A percentile compares a stretch with the other conserved stretches of the same genome.
Conservation (phyloP, 2,888 invertebrate species). For the Gortyna flavago region DNA sequence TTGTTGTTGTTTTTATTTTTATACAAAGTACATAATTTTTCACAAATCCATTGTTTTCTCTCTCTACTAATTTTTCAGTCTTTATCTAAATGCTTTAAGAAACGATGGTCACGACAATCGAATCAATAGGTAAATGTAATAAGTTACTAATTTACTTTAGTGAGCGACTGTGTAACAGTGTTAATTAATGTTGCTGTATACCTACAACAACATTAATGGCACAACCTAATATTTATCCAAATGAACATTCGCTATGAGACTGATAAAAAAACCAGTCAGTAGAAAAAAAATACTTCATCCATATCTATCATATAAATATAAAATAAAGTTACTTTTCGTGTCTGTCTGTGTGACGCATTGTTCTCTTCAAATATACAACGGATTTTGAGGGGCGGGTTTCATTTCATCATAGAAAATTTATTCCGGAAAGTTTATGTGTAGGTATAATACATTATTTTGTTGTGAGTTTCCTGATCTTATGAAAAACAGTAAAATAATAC, state of each 20-base stretch:
- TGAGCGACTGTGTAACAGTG: too few relatives aligned
- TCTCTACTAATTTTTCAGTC: background rate
- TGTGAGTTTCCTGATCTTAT: background rate
- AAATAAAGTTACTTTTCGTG: too few relatives aligned
- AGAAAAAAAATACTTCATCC: background rate
- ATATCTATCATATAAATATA: background rate
- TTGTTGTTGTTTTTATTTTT: constrained; percentile 80
- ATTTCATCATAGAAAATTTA: too few relatives aligned
- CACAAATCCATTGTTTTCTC: background rate
- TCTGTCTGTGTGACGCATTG: too few relatives aligned
- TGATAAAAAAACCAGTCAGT: background rate
- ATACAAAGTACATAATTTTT: constrained; percentile 78
- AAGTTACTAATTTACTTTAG: background rate
- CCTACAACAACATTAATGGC: too few relatives aligned
- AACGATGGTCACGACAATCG: background rate
- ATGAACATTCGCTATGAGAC: background rate
- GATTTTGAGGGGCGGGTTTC: too few relatives aligned
- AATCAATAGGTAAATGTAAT: background rate
- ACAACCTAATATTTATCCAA: too few relatives aligned
- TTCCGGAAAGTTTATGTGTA: background rate
- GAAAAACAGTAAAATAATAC: too few relatives aligned
- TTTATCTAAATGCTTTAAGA: background rate
- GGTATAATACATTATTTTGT: background rate
- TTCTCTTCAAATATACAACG: too few relatives aligned
- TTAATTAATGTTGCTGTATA: too few relatives aligned